Base-by-base conservation (phyloP, 2,888 invertebrate genomes). In the Dasysyrphus tricinctus region DNA sequence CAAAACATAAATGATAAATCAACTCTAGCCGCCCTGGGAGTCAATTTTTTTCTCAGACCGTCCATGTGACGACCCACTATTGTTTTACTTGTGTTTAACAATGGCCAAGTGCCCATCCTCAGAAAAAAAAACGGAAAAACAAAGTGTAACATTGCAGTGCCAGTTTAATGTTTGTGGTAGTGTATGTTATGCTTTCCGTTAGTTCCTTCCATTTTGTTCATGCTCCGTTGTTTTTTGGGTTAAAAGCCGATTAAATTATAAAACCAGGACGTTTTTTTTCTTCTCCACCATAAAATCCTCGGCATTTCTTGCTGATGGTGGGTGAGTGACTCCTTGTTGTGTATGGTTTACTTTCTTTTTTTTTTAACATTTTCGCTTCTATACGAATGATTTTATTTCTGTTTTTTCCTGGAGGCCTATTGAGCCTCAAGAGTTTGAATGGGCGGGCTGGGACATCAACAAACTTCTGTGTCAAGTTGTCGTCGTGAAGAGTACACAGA, bases 391-490 rank as follows among this genome's bases (percentile, higher is more conserved):
- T 47, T 54, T 29, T 42, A 5, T 49, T 19, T 61, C 61, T 39
- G 24, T 7, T 44, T 44, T 14, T 6, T 7, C 19, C 19, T 56
- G 9, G 24, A 59, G 59, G 59, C 39, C 14, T 59, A 24, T 63
- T 14, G 44, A 9, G 63, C 29, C 57, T 57, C 57, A 19, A 24
- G n/a, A 56, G 59, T 19, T 16, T 37, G 37, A 47, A 79, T 59
- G 74, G 70, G 49, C 67, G 57, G 24, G 24, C 24, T 49, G 44
- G 39, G 57, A 70, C 65, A 59, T 61, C 51, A 78, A 51, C 75
- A 84, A 80, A 80, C 44, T 84, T 84, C 51, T 84, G 76, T 80
- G 84, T 84, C 84, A 84, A 84, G 80, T 80, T 80, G 80, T 84
- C 76, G 76, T 84, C 7, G 14, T 67, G 8, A 57, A 84, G 76